Evolutionary conservation across 1,140 invertebrate species (phyloP), one percentile per base, ranked within the genome.

Genomic region (Drosophila seguyi): DNA sequence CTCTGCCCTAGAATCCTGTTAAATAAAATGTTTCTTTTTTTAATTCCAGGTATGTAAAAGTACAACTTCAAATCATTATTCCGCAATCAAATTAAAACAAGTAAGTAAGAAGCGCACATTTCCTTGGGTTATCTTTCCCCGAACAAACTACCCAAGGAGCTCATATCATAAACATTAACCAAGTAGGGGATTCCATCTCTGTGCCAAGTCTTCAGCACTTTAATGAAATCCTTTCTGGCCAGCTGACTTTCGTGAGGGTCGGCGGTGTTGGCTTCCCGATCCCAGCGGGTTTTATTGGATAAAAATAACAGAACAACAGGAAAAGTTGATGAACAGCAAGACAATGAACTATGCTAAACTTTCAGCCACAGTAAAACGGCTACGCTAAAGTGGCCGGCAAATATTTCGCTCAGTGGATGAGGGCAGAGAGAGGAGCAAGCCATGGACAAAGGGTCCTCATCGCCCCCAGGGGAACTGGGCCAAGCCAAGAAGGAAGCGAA

Each of bases 271-370:
- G 58, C 50, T 47, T 69, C 47, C 41, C 48, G 52, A 59, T 62
- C 59, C 71, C 76, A 48, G 57, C 16, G 84, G 73, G 57, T 31
- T 57, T 39, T 66, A 71, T 76, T 67, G 80, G 68, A 78, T 76
- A 72, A 71, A 44, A 63, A 75, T 55, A 75, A 75, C 47, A 62
- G 55, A 74, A 63, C 34, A 74, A 74, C 72, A 63, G 47, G 48
- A 59, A 73, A 79, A 88, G 68, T 87, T 87, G 80, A 87, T 88
- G 76, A 87, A 88, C 80, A 88, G 74, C 77, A 84, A 88, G 73
- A 88, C 85, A 87, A 80, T 84, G 72, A 83, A 80, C 84, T 84
- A 88, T 84, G 76, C 62, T 63, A 74, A 90, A 84, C 81, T 67
- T 58, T 36, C 29, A 77, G 60, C 80, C 84, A 27, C 79, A 79